Base-by-base conservation (phyloP, 2,797 vertebrate genomes). In the Odontamblyopus rebecca region DNA sequence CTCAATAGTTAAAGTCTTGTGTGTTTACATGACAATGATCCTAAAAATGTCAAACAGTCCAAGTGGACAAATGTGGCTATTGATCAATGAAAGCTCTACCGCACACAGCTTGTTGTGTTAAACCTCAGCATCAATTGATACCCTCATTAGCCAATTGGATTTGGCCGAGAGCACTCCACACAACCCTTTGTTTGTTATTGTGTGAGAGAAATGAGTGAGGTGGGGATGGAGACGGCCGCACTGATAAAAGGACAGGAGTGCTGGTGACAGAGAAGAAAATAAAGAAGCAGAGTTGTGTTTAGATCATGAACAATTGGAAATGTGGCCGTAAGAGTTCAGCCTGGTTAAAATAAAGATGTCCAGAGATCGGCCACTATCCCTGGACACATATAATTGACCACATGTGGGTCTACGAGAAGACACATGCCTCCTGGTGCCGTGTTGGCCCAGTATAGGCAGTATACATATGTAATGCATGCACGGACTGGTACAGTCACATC, bases 401-500 rank as follows among this genome's bases (percentile, higher is more conserved):
- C 78, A 82, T 76, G 68, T 79, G 61, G 67, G 32, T 68, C 56
- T 73, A 74, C 74, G 82, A 78, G 72, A 79, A 72, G 62, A 68
- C 72, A 64, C 74, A 70, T 68, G 69, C 67, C 71, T 76, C 68
- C 71, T 61, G 75, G 69, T 78, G 70, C 61, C 69, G 71, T 79
- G 54, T 73, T 81, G 73, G 44, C 78, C 67, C 74, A 41, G 61
- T 67, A 80, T 77, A 76, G 68, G 67, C 41, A 0, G 61, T 29
- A 54, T 72, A 73, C 51, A 59, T 72, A 73, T 77, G 75, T 70
- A 53, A 32, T 12, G 53, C 56, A 82, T 80, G 71, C 38, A 78
- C 82, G 80, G 82, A 81, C 83, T 71, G 79, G 84, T 82, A 53
- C 50, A 75, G 73, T 9, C 69, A 93, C 96, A 97, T 97, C 95